Percentiles rank a stretch among this genome's conserved stretches.
Evolutionary conservation across 2,113 vertebrate genomes (phyloP).

Genomic region (Lagopus leucura): DNA sequence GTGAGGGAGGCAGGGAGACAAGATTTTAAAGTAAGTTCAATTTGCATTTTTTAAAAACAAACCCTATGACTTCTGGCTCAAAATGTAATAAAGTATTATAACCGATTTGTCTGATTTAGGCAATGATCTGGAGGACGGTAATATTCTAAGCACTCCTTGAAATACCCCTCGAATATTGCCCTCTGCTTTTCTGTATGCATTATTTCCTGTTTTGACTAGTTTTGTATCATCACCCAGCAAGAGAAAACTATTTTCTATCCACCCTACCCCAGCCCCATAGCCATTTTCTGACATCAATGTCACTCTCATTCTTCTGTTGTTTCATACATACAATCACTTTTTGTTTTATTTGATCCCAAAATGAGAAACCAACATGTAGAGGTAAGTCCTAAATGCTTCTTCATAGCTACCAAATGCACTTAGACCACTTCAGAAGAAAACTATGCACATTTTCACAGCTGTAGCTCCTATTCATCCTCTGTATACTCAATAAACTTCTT

Average conservation of each 20-base stretch:
- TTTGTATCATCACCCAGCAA: background rate
- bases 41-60: background rate
- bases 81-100: background rate
- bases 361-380: background rate
- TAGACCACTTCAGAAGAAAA: background rate
- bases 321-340: background rate
- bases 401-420: background rate
- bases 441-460: slow-evolving; percentile 15
- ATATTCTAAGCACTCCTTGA: background rate
- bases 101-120: background rate
- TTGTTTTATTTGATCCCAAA: background rate
- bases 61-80: background rate
- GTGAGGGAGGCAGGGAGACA: background rate
- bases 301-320: background rate
- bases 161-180: background rate
- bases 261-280: background rate
- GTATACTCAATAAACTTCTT: background rate
- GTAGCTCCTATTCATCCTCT: slow-evolving; percentile 15
- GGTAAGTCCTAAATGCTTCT: background rate
- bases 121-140: background rate
- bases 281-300: background rate
- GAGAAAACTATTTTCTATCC: background rate
- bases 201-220: slow-evolving; percentile 16
- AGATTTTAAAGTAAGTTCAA: background rate
- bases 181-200: background rate